phyloP scores from a whole-genome alignment of 1,140 invertebrate species.

The Helicoverpa zea region DNA sequence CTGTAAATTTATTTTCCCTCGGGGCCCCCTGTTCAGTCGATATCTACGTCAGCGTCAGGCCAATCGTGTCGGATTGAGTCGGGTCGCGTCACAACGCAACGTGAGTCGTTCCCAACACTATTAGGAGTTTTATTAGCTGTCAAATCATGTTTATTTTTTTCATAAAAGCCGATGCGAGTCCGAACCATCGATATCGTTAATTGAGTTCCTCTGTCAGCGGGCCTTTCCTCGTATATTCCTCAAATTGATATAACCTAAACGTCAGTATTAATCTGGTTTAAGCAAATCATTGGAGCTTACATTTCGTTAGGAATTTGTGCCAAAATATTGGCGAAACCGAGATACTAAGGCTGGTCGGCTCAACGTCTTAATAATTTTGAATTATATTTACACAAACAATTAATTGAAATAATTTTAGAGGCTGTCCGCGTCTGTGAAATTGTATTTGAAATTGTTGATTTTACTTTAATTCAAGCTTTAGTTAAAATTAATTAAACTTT shows the following conservation, averaged over 20 bases:
- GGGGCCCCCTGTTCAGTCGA: constrained; percentile 60
- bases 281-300: constrained; percentile 12
- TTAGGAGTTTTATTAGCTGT: constrained; percentile 67
- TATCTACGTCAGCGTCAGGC: constrained; percentile 64
- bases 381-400: constrained; percentile 1
- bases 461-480: not conserved
- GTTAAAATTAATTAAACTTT: not conserved
- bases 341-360: not conserved
- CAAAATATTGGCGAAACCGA: not conserved
- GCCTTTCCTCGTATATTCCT: constrained; percentile 27
- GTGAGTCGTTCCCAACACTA: constrained; percentile 64
- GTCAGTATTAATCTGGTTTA: constrained; percentile 33
- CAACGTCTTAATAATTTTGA: not conserved
- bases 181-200: constrained; percentile 47
- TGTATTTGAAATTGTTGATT: not conserved
- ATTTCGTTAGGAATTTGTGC: constrained; percentile 8
- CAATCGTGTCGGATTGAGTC: constrained; percentile 67
- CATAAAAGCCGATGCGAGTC: constrained; percentile 25
- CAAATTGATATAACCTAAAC: constrained; percentile 24
- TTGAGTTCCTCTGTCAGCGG: constrained; percentile 55
- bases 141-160: constrained; percentile 56
- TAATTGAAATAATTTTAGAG: constrained; percentile 1
- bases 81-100: constrained; percentile 65
- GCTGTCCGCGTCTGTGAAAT: too few species aligned
- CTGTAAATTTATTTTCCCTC: constrained; percentile 54